Conservation (phyloP, 2,888 invertebrate species). For the Dromius quadrimaculatus region DNA sequence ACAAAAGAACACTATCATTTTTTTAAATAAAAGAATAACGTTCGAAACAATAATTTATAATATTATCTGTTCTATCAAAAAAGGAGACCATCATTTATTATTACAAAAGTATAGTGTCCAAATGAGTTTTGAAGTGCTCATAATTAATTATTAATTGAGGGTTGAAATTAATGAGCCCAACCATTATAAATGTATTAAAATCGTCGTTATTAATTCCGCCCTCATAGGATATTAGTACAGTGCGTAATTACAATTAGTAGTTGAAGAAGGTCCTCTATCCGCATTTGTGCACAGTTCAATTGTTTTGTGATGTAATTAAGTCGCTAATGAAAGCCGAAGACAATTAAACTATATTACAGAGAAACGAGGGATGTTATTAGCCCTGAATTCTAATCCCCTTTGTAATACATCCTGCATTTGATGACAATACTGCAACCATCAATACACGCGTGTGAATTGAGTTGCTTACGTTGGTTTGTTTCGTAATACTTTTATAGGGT, state of each 20-base stretch:
- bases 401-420: slow-evolving; percentile 7
- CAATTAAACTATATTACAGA: slow-evolving; percentile 47
- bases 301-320: slow-evolving; percentile 48
- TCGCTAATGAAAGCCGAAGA: slow-evolving; percentile 43
- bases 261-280: slow-evolving; percentile 23
- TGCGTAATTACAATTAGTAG: slow-evolving; percentile 43
- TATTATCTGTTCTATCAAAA: too few relatives aligned
- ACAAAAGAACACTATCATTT: too few relatives aligned
- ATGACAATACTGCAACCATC: neutral
- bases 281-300: slow-evolving; percentile 44
- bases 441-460: neutral
- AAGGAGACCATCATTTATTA: too few relatives aligned
- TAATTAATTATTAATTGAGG: too few relatives aligned
- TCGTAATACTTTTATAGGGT: too few relatives aligned
- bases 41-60: too few relatives aligned
- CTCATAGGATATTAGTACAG: neutral
- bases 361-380: neutral
- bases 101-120: too few relatives aligned
- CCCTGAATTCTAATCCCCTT: neutral
- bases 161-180: slow-evolving; percentile 13
- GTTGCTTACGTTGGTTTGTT: too few relatives aligned
- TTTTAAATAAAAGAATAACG: too few relatives aligned
- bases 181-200: too few relatives aligned
- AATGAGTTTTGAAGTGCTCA: too few relatives aligned
- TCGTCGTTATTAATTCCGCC: too few relatives aligned